Percentiles rank a stretch among this genome's conserved stretches.
phyloP scores from a whole-genome alignment of 2,113 vertebrate species.

The Chelonoidis abingdonii region DNA sequence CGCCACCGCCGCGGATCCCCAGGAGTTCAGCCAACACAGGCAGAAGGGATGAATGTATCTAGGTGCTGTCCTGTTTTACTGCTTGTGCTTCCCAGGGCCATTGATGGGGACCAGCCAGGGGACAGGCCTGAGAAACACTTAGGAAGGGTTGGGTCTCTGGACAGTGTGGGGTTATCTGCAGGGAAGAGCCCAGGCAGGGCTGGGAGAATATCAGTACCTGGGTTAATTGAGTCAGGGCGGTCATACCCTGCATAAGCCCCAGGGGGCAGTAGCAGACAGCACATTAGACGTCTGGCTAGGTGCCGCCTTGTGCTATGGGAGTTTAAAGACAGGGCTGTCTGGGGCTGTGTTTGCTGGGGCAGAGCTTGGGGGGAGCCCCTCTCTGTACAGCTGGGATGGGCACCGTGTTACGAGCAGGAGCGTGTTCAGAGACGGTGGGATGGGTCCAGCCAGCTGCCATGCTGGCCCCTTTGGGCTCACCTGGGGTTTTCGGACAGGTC shows the following conservation, averaged over 20 bases:
- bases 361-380: too few species aligned
- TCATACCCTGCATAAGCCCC: neutral
- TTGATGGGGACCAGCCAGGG: neutral
- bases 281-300: neutral
- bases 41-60: too few species aligned
- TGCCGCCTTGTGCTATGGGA: too few species aligned
- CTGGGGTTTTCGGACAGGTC: neutral
- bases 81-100: neutral
- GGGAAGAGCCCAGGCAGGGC: neutral
- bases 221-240: neutral
- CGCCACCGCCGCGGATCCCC: too few species aligned
- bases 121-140: neutral
- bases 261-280: neutral
- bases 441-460: neutral
- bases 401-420: neutral
- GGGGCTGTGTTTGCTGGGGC: neutral
- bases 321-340: neutral
- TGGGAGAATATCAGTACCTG: neutral
- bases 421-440: neutral
- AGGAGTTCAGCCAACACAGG: too few species aligned
- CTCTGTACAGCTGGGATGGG: neutral
- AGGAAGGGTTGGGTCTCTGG: neutral
- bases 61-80: neutral
- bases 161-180: neutral
- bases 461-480: neutral